phyloP scores from a whole-genome alignment of 2,113 vertebrate species.

The Noturus placidus region DNA sequence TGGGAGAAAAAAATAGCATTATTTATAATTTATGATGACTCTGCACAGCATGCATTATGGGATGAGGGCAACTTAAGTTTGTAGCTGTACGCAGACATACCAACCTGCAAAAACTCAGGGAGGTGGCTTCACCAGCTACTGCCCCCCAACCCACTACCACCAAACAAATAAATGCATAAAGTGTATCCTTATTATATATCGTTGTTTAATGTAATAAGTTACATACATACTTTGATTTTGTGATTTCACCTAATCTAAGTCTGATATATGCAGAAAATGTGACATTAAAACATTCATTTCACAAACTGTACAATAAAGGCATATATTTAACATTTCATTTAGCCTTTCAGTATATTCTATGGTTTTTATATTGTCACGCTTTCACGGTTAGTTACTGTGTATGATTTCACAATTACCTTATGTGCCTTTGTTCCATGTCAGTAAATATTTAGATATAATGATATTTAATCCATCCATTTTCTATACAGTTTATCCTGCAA shows the following conservation, averaged over 20 bases:
- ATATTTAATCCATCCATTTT: no score
- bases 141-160: no score
- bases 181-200: no score
- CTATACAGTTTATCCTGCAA: no score
- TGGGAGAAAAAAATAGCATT: slow-evolving; percentile 8
- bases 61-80: background rate
- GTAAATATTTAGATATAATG: background rate
- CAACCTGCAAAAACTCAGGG: no score
- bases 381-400: background rate
- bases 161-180: no score
- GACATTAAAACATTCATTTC: no score
- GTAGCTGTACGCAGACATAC: background rate
- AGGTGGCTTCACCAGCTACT: no score
- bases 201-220: no score
- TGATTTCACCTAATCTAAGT: no score
- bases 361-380: background rate
- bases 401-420: background rate
- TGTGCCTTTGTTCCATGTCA: background rate
- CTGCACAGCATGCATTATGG: slow-evolving; percentile 5
- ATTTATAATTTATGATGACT: slow-evolving; percentile 30
- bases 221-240: no score
- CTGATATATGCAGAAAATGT: no score
- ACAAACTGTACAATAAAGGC: background rate
- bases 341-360: background rate
- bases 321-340: background rate